Conservation (phyloP, 1,140 invertebrate genomes). For the Alviniconcha marisindica region DNA sequence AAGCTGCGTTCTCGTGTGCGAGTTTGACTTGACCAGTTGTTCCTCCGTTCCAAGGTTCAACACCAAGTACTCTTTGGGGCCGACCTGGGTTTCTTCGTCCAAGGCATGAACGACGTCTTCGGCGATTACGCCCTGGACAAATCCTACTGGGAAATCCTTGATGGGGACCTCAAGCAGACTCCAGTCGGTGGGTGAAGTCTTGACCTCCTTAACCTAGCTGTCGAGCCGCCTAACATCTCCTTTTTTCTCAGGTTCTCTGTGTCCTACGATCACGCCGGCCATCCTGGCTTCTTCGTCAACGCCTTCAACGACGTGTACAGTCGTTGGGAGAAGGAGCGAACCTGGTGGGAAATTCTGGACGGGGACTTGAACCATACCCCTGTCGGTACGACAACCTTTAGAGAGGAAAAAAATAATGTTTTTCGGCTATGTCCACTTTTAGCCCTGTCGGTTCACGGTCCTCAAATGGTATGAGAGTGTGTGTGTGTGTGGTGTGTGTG, state of each 20-base stretch:
- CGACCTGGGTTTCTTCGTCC: slow-evolving; percentile 15
- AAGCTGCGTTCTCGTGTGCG: neutral
- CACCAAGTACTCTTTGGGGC: neutral
- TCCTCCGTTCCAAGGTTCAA: no score
- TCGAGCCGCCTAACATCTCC: neutral
- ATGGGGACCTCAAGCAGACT: neutral
- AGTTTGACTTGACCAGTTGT: no score
- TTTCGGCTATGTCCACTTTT: no score
- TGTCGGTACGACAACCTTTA: neutral
- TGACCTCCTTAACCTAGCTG: neutral
- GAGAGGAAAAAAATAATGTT: neutral
- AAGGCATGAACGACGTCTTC: neutral
- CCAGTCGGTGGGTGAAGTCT: neutral
- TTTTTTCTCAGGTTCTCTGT: slow-evolving; percentile 15
- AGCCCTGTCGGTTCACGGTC: no score
- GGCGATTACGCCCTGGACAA: neutral
- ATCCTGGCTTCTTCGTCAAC: slow-evolving; percentile 22
- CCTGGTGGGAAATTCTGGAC: slow-evolving; percentile 25
- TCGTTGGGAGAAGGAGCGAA: neutral
- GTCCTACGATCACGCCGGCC: slow-evolving; percentile 6
- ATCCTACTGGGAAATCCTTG: slow-evolving; percentile 19
- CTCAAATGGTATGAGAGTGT: neutral
- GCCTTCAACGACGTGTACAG: slow-evolving; percentile 12
- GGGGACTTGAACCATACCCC: slow-evolving; percentile 5
- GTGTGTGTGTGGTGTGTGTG: neutral